Percentiles rank a stretch among this genome's conserved stretches.
These are phyloP conservation scores for Chelonoidis abingdonii DNA, from an alignment of 2,113 vertebrate species.

Conservation along the genomic window DNA sequence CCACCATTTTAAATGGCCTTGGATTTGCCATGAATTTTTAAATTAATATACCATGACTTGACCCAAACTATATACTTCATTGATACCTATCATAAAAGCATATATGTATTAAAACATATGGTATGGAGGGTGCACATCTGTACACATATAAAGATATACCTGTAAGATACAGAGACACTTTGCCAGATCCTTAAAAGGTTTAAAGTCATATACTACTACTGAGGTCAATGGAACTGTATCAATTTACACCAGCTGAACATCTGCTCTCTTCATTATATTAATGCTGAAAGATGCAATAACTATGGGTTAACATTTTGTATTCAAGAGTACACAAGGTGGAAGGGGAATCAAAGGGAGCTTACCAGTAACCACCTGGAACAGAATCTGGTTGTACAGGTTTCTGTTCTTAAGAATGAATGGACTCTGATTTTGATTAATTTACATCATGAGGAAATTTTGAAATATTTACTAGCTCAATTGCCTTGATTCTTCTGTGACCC, in stretches of 20 bases:
- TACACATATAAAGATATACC: neutral
- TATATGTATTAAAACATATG: neutral
- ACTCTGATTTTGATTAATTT: neutral
- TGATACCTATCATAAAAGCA: neutral
- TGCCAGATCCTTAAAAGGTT: neutral
- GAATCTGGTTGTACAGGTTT: neutral
- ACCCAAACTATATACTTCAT: neutral
- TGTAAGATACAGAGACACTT: neutral
- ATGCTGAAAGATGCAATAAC: neutral
- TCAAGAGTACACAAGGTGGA: neutral
- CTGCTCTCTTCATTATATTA: neutral
- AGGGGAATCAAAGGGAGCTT: neutral
- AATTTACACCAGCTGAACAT: neutral
- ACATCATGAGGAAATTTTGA: conserved; percentile 26
- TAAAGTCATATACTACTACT: too few species aligned
- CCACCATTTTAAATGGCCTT: neutral
- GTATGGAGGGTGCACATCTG: neutral
- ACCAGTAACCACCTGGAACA: neutral
- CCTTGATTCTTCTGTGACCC: conserved; percentile 10
- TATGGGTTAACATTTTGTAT: neutral
- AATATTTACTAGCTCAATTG: conserved; percentile 51
- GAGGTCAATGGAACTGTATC: neutral
- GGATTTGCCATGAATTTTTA: neutral
- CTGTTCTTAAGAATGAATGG: neutral
- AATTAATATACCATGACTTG: neutral